Conservation (phyloP, 2,888 invertebrate genomes). For the Melipona bicolor region DNA sequence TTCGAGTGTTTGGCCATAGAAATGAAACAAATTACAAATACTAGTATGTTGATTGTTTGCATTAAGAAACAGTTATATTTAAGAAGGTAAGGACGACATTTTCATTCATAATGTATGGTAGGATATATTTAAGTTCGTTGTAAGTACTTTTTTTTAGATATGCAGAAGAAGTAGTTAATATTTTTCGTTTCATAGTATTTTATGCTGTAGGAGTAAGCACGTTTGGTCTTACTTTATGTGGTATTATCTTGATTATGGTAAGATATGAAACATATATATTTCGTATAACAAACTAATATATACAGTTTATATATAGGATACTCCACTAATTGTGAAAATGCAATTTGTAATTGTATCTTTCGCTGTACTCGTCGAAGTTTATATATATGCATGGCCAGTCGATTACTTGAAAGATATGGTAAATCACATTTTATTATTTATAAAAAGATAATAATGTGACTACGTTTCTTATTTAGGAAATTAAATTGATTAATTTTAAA, state of each 20-base stretch:
- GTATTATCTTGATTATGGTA: not conserved
- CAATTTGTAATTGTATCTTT: slow-evolving; percentile 65
- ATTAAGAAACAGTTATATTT: not conserved
- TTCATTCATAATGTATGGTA: not conserved
- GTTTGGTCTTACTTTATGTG: not conserved
- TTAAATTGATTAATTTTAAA: not conserved
- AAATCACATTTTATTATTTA: not conserved
- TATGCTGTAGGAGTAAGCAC: not conserved
- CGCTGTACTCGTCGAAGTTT: slow-evolving; percentile 71
- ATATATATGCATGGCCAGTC: slow-evolving; percentile 75
- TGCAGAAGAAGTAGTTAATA: not conserved
- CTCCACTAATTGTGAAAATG: slow-evolving; percentile 65
- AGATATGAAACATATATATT: not conserved
- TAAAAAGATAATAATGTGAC: not conserved
- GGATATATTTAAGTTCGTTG: not conserved
- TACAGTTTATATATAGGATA: slow-evolving; percentile 51
- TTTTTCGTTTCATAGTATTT: not conserved
- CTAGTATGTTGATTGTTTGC: not conserved
- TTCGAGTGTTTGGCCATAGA: slow-evolving; percentile 22
- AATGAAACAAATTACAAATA: not conserved
- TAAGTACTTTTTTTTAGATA: not conserved
- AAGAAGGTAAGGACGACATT: not conserved
- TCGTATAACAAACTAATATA: not conserved
- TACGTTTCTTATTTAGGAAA: not conserved
- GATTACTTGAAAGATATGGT: slow-evolving; percentile 73